Conservation (phyloP, 2,113 vertebrate species). For the Indicator maculatus region DNA sequence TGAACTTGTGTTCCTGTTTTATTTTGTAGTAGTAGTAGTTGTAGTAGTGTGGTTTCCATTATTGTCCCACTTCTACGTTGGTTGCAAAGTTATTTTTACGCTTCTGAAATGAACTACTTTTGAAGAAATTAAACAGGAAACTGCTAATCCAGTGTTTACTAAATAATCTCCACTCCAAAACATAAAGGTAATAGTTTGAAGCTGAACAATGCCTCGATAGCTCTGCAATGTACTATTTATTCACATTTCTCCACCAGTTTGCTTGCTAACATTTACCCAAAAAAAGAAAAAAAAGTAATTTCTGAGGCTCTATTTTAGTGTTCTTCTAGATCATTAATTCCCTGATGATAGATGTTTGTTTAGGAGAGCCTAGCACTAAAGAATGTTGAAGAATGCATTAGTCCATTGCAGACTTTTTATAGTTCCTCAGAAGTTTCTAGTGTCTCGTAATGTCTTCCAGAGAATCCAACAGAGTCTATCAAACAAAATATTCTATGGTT, state of each 20-base stretch:
- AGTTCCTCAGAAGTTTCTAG: not conserved
- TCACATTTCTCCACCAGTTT: not conserved
- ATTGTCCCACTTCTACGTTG: accelerated
- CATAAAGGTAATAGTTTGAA: not conserved
- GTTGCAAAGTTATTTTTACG: not conserved
- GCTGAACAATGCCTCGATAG: not conserved
- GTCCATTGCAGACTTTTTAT: not conserved
- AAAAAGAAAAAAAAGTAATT: not conserved
- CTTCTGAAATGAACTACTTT: not conserved
- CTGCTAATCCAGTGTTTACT: accelerated
- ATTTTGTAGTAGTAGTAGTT: not conserved
- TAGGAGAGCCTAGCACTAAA: not conserved
- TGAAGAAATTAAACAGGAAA: not conserved
- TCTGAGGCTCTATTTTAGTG: not conserved
- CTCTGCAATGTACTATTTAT: not conserved
- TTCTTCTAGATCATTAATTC: not conserved
- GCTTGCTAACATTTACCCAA: not conserved
- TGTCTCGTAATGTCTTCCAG: accelerated
- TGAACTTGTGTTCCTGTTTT: not conserved
- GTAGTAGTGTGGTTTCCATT: not conserved
- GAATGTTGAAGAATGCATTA: not conserved
- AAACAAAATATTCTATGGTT: not conserved
- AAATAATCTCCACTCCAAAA: not conserved
- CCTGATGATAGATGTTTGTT: not conserved
- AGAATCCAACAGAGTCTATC: not conserved